A percentile compares a stretch with the other conserved stretches of the same genome.
These are phyloP conservation scores for Camelus dromedarius DNA, from an alignment of 2,113 vertebrate genomes.

Conservation along the genomic window DNA sequence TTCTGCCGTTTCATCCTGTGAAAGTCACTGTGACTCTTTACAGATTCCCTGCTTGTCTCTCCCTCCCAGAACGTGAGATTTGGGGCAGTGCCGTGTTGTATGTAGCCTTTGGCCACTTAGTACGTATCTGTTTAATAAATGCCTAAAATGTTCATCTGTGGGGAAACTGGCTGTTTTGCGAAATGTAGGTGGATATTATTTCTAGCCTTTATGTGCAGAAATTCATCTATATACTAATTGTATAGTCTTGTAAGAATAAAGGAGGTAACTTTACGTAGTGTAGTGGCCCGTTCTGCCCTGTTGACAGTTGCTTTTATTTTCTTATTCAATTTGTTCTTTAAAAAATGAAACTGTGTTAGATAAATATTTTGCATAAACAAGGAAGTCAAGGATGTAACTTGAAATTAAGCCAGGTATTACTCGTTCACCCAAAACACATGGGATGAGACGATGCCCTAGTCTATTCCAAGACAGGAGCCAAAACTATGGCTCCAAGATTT, in stretches of 20 bases:
- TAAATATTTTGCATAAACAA: neutral
- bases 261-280: neutral
- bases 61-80: neutral
- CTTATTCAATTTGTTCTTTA: neutral
- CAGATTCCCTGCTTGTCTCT: neutral
- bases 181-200: neutral
- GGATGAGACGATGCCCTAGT: neutral
- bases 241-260: neutral
- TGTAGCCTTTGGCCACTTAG: neutral
- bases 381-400: neutral
- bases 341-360: neutral
- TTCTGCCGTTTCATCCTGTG: neutral
- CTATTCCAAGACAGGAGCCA: neutral
- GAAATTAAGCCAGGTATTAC: neutral
- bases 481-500: neutral
- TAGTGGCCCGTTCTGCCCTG: neutral
- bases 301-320: neutral
- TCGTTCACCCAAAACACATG: neutral
- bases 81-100: neutral
- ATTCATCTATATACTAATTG: neutral
- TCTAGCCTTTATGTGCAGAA: neutral
- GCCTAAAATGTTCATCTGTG: neutral
- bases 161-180: neutral
- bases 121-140: neutral
- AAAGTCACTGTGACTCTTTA: neutral